These are phyloP conservation scores for Conops quadrifasciatus DNA, from an alignment of 2,888 invertebrate species.

Conservation along the genomic window DNA sequence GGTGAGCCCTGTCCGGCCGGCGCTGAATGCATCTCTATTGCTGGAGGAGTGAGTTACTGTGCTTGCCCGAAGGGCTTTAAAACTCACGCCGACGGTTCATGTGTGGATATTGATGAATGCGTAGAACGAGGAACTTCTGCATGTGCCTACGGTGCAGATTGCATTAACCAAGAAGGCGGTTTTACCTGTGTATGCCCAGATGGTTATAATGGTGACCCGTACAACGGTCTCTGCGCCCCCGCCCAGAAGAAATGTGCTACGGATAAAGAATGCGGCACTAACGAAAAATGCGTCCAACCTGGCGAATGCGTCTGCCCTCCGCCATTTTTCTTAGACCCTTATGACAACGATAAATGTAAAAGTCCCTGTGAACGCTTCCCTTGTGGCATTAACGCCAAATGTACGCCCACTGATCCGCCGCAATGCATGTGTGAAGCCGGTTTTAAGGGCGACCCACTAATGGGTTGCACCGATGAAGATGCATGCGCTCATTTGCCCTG, in stretches of 20 bases:
- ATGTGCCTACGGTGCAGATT: slow-evolving; percentile 89
- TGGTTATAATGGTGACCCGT: slow-evolving; percentile 83
- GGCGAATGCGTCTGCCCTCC: slow-evolving; percentile 92
- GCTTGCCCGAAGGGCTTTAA: slow-evolving; percentile 90
- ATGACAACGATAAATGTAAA: slow-evolving; percentile 86
- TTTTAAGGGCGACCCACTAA: slow-evolving; percentile 85
- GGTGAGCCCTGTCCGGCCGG: slow-evolving; percentile 84
- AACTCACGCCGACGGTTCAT: slow-evolving; percentile 80
- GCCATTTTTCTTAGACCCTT: slow-evolving; percentile 85
- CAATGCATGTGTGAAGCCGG: slow-evolving; percentile 88
- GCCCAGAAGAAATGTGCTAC: slow-evolving; percentile 83
- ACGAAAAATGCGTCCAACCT: slow-evolving; percentile 91
- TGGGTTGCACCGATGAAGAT: slow-evolving; percentile 85
- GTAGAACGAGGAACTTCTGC: slow-evolving; percentile 73
- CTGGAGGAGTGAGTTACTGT: slow-evolving; percentile 90
- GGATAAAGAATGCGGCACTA: slow-evolving; percentile 83
- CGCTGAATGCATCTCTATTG: slow-evolving; percentile 89
- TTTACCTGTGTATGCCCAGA: slow-evolving; percentile 83
- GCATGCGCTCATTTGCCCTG: slow-evolving; percentile 87
- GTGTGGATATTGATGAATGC: slow-evolving; percentile 85
- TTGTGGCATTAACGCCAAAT: slow-evolving; percentile 90
- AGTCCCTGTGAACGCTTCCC: slow-evolving; percentile 91
- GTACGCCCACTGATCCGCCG: slow-evolving; percentile 88
- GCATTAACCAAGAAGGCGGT: slow-evolving; percentile 80
- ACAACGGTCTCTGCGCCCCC: slow-evolving; percentile 82